A percentile compares a stretch with the other conserved stretches of the same genome.
Conservation (phyloP, 2,113 vertebrate species). For the Camelus dromedarius region DNA sequence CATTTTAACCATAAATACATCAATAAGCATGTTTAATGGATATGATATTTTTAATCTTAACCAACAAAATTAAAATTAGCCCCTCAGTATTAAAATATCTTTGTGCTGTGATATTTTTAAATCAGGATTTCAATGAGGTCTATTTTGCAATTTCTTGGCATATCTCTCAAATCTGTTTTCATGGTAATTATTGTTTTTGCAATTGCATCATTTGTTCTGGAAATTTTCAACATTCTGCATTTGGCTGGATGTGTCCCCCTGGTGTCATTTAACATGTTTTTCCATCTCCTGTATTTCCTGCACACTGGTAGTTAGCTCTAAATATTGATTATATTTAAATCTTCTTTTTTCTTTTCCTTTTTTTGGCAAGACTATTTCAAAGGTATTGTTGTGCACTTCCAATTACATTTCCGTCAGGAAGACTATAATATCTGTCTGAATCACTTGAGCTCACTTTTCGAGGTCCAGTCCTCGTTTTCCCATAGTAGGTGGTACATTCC, state of each 20-base stretch:
- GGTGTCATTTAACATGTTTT: background rate
- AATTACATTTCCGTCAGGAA: background rate
- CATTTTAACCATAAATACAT: background rate
- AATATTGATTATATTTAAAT: background rate
- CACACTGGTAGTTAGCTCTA: background rate
- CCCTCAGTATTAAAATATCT: background rate
- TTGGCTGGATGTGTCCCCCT: background rate
- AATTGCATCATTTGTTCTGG: background rate
- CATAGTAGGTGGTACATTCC: no score
- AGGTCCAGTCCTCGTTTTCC: background rate
- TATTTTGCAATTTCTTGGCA: background rate
- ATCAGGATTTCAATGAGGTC: background rate
- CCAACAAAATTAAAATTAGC: background rate
- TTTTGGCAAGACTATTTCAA: background rate
- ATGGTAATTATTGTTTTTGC: background rate
- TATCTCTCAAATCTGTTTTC: background rate
- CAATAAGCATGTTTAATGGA: background rate
- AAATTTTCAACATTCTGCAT: background rate
- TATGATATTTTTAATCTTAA: background rate
- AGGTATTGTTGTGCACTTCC: background rate
- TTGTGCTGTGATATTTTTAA: background rate
- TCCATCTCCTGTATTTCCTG: background rate
- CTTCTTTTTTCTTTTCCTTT: background rate
- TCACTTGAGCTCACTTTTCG: background rate
- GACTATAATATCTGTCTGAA: background rate